phyloP scores from a whole-genome alignment of 2,888 invertebrate genomes.

The Nezara viridula region DNA sequence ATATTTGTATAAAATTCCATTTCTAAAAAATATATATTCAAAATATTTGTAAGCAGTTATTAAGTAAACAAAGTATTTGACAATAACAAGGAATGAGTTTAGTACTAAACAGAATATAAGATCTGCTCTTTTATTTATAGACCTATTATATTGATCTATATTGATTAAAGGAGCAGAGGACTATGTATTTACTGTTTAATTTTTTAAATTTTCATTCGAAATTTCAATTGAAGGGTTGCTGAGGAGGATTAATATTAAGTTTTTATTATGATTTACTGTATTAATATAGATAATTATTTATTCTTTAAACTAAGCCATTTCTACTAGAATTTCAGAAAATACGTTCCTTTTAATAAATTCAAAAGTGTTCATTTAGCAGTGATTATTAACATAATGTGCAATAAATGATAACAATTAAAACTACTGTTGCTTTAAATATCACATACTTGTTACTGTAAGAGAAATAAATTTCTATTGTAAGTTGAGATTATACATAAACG shows the following conservation, averaged over 20 bases:
- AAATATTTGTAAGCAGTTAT: not conserved
- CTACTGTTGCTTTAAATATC: not conserved
- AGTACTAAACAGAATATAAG: not conserved
- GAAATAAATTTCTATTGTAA: not conserved
- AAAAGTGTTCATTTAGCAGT: not conserved
- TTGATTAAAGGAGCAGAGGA: not conserved
- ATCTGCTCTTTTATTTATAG: not conserved
- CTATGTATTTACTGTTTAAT: not conserved
- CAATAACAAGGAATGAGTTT: not conserved
- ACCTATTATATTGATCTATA: slow-evolving; percentile 28
- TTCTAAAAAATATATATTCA: slow-evolving; percentile 35
- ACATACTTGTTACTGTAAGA: not conserved
- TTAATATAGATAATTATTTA: not conserved
- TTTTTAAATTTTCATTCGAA: not conserved
- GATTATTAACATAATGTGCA: not conserved
- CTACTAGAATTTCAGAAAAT: not conserved
- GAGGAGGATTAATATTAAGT: not conserved
- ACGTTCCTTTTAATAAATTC: not conserved
- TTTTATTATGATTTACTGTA: not conserved
- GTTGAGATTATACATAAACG: not conserved
- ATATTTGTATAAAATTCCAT: slow-evolving; percentile 51
- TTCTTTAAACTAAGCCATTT: not conserved
- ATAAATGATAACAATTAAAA: not conserved
- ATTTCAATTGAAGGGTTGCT: not conserved
- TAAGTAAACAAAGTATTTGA: not conserved